Base-by-base conservation (phyloP, 2,797 vertebrate species). In the Botia kubotai region DNA sequence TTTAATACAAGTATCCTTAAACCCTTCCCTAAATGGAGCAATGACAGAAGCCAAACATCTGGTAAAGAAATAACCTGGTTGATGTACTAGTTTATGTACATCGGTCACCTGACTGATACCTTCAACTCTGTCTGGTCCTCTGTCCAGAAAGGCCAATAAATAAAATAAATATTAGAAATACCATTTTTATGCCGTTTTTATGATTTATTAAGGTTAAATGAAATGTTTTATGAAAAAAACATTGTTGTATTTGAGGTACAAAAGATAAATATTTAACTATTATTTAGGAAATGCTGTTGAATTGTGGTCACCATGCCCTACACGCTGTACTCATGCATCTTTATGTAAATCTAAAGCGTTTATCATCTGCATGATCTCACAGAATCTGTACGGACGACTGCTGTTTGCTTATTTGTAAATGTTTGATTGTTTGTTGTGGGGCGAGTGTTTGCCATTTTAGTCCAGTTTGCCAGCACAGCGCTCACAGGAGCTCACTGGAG, bases 281-380 rank as follows among this genome's bases (percentile, higher is more conserved):
- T 21, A 60, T 60, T 60, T 19, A 23, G 26, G 23, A 52, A 21
- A 12, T 55, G 62, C 26, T 16, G 14, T 7, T 68, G 43, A 78
- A 60, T 67, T 46, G 23, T 21, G 50, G 7, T 76, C 66, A 82
- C 55, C 72, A 65, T 76, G 73, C 48, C 58, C 29, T 71, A 29
- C 71, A 70, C 33, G 46, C 36, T 77, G 67, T 65, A 21, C 26
- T 29, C 67, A 65, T 26, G 11, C 11, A 12, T 70, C 52, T 80
- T 43, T 75, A 46, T 72, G 72, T 77, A 60, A 76, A 66, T 73
- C 72, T 73, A 46, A 46, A 39, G 43, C 23, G 53, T 68, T 60
- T 75, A 2, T 50, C 72, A 74, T 83, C 57, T 21, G 23, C 77
- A 65, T 78, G 55, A 82, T 75, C 33, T 82, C 26, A 2, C 46